Evolutionary conservation across 2,113 vertebrate genomes (phyloP).

Genomic region (Nesogale talazaci): DNA sequence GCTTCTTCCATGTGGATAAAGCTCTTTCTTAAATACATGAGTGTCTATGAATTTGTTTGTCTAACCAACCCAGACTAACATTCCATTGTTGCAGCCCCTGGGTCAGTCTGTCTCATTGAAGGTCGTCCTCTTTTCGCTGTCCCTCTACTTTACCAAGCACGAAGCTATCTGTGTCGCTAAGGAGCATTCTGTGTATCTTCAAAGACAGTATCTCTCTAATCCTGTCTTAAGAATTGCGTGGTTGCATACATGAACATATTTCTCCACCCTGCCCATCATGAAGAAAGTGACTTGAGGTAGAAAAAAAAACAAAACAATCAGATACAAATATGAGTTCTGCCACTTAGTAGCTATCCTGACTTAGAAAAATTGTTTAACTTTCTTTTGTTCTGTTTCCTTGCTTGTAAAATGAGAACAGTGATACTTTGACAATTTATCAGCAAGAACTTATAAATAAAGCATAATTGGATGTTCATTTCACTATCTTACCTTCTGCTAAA

Average conservation of each 20-base stretch:
- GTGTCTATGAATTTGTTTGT: too few relatives aligned
- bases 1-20: too few relatives aligned
- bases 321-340: background rate
- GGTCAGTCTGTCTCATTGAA: too few relatives aligned
- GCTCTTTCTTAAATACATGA: too few relatives aligned
- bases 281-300: background rate
- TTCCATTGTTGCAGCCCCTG: too few relatives aligned
- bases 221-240: background rate
- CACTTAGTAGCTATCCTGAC: background rate
- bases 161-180: too few relatives aligned
- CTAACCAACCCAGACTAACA: too few relatives aligned
- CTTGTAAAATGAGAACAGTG: background rate
- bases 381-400: background rate
- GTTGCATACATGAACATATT: background rate
- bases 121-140: too few relatives aligned
- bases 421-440: background rate
- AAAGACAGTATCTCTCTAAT: too few relatives aligned
- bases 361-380: background rate
- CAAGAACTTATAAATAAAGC: background rate
- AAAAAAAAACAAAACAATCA: conserved; percentile 1
- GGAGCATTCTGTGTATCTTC: too few relatives aligned
- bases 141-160: too few relatives aligned
- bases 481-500: background rate
- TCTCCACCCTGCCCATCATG: background rate
- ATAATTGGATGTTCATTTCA: background rate